phyloP scores from a whole-genome alignment of 2,113 vertebrate genomes.

The Urocynchramus pylzowi region DNA sequence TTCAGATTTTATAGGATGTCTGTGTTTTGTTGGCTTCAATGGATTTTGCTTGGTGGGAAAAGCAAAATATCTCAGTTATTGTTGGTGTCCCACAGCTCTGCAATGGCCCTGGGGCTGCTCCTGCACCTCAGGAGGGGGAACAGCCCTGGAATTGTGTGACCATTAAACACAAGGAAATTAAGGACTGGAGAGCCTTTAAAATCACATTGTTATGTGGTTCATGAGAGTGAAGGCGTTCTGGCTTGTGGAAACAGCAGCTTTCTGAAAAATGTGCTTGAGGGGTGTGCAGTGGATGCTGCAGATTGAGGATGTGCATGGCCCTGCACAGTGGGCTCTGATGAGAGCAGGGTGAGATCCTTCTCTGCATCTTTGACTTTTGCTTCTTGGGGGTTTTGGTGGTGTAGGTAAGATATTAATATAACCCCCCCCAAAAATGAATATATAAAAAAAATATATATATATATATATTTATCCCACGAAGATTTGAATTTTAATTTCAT shows the following conservation, averaged over 20 bases:
- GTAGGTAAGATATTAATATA: not conserved
- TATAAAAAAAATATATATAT: too few species aligned
- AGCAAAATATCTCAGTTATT: not conserved
- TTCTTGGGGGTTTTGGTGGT: not conserved
- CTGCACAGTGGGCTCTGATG: not conserved
- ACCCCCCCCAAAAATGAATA: not conserved
- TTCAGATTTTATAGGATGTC: not conserved
- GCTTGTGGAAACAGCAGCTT: not conserved
- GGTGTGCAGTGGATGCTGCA: not conserved
- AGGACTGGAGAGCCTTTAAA: not conserved
- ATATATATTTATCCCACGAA: not conserved
- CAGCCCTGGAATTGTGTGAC: not conserved
- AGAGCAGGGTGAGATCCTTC: not conserved
- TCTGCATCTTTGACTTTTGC: not conserved
- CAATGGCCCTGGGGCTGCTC: not conserved
- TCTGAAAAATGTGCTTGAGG: not conserved
- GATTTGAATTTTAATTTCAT: not conserved
- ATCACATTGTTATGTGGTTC: not conserved
- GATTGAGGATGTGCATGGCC: not conserved
- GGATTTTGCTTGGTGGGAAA: not conserved
- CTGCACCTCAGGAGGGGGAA: not conserved
- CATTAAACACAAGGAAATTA: not conserved
- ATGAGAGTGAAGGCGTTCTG: not conserved
- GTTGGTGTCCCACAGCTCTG: not conserved
- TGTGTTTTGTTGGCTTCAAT: not conserved